A percentile compares a stretch with the other conserved stretches of the same genome.
Conservation (phyloP, 2,113 vertebrate species). For the Lagopus muta region DNA sequence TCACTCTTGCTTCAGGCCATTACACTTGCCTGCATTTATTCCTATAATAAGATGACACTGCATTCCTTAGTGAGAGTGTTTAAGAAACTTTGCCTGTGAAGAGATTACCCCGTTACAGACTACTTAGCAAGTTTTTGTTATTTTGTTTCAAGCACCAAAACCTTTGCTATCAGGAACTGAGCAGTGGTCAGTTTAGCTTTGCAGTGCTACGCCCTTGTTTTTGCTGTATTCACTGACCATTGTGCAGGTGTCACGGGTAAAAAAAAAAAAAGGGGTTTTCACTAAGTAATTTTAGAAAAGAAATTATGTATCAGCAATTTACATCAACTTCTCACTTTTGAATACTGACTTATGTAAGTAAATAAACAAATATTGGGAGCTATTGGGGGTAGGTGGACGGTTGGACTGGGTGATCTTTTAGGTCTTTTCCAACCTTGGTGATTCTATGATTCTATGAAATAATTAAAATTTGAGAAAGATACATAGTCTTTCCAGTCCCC, state of each 20-base stretch:
- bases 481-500: accelerated
- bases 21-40: slow-evolving; percentile 61
- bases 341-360: background rate
- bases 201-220: background rate
- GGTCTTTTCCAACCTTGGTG: too few species aligned
- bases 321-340: background rate
- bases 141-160: background rate
- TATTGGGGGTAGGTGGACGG: too few species aligned
- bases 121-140: background rate
- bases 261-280: background rate
- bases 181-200: background rate
- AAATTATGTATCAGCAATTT: background rate
- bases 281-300: background rate
- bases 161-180: background rate
- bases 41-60: slow-evolving; percentile 52
- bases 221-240: background rate
- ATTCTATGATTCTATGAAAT: too few species aligned
- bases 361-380: too few species aligned
- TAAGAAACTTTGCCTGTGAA: slow-evolving; percentile 22
- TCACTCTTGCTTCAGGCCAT: slow-evolving; percentile 66
- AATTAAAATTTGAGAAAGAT: background rate
- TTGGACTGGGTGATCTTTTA: too few species aligned
- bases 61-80: slow-evolving; percentile 17
- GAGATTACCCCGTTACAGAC: background rate
- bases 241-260: background rate